Evolutionary conservation across 1,140 invertebrate genomes (phyloP), one percentile per base, ranked within the genome.

Genomic region (Bombus breviceps): DNA sequence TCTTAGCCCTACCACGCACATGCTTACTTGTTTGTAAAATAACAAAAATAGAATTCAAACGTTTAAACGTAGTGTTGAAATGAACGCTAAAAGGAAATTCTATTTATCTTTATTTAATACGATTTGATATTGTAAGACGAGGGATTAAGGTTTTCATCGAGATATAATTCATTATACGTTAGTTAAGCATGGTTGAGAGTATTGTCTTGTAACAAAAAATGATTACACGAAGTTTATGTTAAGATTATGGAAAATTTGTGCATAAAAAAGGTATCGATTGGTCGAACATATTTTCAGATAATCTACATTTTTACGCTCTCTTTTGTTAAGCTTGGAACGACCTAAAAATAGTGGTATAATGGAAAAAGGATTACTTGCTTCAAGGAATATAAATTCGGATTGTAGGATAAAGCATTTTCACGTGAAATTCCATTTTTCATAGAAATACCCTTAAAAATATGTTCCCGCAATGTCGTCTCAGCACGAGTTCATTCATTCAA

Each of bases 321-420:
- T 28, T 69, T 39, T 25, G 34, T 39, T 37, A 34, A 34, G 18
- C 68, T 39, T 4, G 10, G 10, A 37, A 68, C 8, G 34, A 39
- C 18, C 22, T 39, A 4, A 25, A 37, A 37, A 69, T 69, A 25
- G 6, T 25, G 34, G 22, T 69, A 37, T 69, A 69, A 69, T 69
- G 34, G 68, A 69, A 69, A 69, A 69, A 25, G 68, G 34, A 69
- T 69, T 69, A 37, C 68, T 69, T 69, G 34, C 34, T 69, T 69
- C 22, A 10, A 22, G 68, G 34, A 39, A 39, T 25, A 39, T 69
- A 69, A 69, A 69, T 69, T 69, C 68, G 32, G 68, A 37, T 69
- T 39, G 32, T 25, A 28, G 68, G 34, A 39, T 39, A 28, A 69
- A 69, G 34, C 37, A 25, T 39, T 39, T 9, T 25, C 34, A 12